Evolutionary conservation across 1,140 invertebrate species (phyloP), one percentile per base, ranked within the genome.

Genomic region (Nylanderia fulva): DNA sequence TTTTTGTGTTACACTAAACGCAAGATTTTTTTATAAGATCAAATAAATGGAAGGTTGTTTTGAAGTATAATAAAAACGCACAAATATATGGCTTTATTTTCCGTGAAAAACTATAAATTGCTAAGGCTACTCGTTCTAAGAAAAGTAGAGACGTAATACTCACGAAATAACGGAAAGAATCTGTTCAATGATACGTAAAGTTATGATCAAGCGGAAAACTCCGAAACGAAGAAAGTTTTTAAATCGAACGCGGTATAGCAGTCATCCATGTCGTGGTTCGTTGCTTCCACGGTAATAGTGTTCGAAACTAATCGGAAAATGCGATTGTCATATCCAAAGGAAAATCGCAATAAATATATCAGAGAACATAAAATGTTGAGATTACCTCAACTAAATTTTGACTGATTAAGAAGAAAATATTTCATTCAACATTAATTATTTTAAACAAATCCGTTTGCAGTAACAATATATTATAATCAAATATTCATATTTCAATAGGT

Each of bases 171-270:
- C 86, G 42, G 45, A 45, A 85, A 85, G 82, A 88, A 85, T 79
- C 82, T 83, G 82, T 84, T 87, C 87, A 88, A 88, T 87, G 86
- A 88, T 87, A 85, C 87, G 87, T 88, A 83, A 88, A 88, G 66
- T 88, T 84, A 60, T 74, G 86, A 72, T 76, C 72, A 60, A 48
- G 66, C 74, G 60, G 27, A 68, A 75, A 84, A 85, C 87, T 83
- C 61, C 86, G 87, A 84, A 84, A 88, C 79, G 86, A 87, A 88
- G 72, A 85, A 88, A 88, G 79, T 88, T 88, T 87, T 76, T 68
- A 63, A 75, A 88, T 88, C 82, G 86, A 87, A 80, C 82, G 74
- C 56, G 82, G 60, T 72, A 33, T 29, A 85, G 58, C 69, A 85
- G 58, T 84, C 82, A 72, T 87, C 86, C 82, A 27, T 18, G 33